phyloP scores from a whole-genome alignment of 2,113 vertebrate genomes.

The Brachirus orientalis region DNA sequence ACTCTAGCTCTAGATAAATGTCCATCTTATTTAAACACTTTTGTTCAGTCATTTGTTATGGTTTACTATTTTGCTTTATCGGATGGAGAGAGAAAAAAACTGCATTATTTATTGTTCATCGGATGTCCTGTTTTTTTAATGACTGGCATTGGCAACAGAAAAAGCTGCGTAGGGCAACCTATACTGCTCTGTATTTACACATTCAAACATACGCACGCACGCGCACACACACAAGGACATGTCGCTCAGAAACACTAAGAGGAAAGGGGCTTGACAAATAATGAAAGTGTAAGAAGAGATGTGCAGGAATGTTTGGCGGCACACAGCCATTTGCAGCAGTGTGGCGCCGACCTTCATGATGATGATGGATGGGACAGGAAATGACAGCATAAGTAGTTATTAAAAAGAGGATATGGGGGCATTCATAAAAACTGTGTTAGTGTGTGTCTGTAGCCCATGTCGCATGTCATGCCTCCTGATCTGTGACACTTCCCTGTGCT shows the following conservation, averaged over 20 bases:
- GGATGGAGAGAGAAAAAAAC: too few species aligned
- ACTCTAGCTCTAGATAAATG: too few species aligned
- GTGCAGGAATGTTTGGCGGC: constrained; percentile 50
- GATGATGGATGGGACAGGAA: constrained; percentile 75
- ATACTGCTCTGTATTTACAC: constrained; percentile 14
- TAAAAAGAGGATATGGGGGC: constrained; percentile 76
- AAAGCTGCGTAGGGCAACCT: too few species aligned
- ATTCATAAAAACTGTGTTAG: constrained; percentile 67
- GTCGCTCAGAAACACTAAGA: neutral
- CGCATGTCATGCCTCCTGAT: constrained; percentile 57
- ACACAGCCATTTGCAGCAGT: constrained; percentile 56
- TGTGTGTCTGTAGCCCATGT: constrained; percentile 43
- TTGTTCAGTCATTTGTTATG: too few species aligned
- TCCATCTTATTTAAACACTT: neutral
- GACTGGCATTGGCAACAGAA: too few species aligned
- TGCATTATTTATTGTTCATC: too few species aligned
- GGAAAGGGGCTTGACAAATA: constrained; percentile 9
- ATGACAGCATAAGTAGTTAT: constrained; percentile 79
- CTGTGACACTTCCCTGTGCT: constrained; percentile 46
- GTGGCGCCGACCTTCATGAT: constrained; percentile 56
- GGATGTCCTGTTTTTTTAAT: too few species aligned
- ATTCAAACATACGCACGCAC: constrained; percentile 12
- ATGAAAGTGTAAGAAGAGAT: constrained; percentile 28
- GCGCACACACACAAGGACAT: constrained; percentile 6
- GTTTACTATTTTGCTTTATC: too few species aligned